Evolutionary conservation across 2,797 vertebrate genomes (phyloP).

Genomic region (Pelochelys cantorii): DNA sequence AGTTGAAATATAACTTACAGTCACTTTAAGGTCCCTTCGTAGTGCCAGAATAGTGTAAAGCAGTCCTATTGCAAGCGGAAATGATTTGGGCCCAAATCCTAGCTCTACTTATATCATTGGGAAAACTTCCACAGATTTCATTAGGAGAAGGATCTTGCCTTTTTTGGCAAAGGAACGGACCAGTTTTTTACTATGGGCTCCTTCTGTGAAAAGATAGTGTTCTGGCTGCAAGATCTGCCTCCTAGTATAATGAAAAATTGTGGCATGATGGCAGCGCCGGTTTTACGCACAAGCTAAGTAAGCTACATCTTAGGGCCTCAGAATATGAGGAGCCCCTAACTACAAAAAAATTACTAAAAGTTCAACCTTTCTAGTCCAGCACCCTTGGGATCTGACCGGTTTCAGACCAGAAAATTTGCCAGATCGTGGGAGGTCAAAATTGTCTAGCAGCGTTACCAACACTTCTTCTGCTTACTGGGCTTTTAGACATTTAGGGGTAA

Average conservation of each 20-base stretch:
- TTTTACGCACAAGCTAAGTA: too few relatives aligned
- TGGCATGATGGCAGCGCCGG: too few relatives aligned
- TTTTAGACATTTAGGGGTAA: too few relatives aligned
- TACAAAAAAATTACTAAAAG: too few relatives aligned
- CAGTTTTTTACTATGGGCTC: background rate
- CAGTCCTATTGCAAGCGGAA: background rate
- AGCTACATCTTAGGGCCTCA: too few relatives aligned
- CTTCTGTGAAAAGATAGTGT: background rate
- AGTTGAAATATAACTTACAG: background rate
- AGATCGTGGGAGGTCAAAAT: too few relatives aligned
- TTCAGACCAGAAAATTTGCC: too few relatives aligned
- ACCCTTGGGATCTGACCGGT: too few relatives aligned
- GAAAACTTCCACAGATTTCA: constrained; percentile 5
- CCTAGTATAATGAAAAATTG: background rate
- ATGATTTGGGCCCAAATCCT: background rate
- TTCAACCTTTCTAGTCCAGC: too few relatives aligned
- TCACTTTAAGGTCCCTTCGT: background rate
- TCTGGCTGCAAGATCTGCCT: background rate
- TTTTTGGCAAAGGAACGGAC: background rate
- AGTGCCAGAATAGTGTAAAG: background rate
- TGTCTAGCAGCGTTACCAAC: too few relatives aligned
- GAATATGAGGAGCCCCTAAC: too few relatives aligned
- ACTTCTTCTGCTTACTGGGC: too few relatives aligned
- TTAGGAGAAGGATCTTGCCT: background rate
- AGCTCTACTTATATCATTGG: background rate